A percentile compares a stretch with the other conserved stretches of the same genome.
Conservation (phyloP, 2,888 invertebrate species). For the Parnassius smintheus region DNA sequence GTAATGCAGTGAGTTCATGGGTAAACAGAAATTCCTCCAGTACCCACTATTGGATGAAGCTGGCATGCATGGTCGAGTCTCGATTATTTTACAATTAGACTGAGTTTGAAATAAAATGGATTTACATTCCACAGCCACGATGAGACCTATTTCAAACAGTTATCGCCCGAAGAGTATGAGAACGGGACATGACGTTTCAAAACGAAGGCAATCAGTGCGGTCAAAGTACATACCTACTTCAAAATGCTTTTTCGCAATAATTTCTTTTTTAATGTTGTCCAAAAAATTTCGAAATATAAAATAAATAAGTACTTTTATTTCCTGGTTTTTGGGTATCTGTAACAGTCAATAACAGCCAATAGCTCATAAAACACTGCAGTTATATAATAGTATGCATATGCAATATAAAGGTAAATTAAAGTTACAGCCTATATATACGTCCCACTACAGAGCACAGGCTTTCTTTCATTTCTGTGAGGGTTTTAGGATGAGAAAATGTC, state of each 20-base stretch:
- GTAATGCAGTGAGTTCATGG: too few relatives aligned
- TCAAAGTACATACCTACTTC: slow-evolving; percentile 6
- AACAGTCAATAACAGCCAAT: not conserved
- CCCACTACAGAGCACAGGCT: too few relatives aligned
- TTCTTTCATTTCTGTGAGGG: too few relatives aligned
- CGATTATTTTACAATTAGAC: not conserved
- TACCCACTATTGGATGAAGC: too few relatives aligned
- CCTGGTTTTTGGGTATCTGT: not conserved
- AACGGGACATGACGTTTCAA: slow-evolving; percentile 43
- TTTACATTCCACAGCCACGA: slow-evolving; percentile 19
- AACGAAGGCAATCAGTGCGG: slow-evolving; percentile 54
- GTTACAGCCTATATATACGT: too few relatives aligned
- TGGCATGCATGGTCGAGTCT: too few relatives aligned
- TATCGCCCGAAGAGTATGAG: slow-evolving; percentile 30
- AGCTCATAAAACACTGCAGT: not conserved
- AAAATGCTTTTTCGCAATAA: slow-evolving; percentile 16
- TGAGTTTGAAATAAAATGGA: slow-evolving; percentile 22
- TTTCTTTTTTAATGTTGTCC: not conserved
- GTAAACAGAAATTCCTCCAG: too few relatives aligned
- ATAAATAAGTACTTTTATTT: too few relatives aligned
- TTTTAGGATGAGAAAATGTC: too few relatives aligned
- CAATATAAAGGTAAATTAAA: too few relatives aligned
- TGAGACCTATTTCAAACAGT: slow-evolving; percentile 22
- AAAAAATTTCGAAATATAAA: too few relatives aligned
- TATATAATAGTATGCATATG: too few relatives aligned